Conservation (phyloP, 37 sponge, comb jelly and placozoan genomes). For the Chondrilla cf. caribensis region DNA sequence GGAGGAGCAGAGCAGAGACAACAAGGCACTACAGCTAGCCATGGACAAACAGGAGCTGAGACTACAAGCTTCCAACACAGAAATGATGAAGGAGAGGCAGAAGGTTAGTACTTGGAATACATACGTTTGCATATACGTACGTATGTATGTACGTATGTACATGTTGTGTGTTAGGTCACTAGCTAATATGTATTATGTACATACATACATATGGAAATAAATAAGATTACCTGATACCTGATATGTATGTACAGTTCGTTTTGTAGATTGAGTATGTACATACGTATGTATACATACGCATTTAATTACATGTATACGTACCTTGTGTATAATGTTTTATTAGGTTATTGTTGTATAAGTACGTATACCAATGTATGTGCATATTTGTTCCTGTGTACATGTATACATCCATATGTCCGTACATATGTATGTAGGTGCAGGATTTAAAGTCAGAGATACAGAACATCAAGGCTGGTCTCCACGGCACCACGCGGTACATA, state of each 20-base stretch:
- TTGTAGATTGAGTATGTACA: neutral
- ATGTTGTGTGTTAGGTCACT: no score
- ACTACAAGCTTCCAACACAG: slow-evolving; percentile 82
- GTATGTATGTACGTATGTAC: slow-evolving; percentile 6
- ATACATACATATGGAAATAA: no score
- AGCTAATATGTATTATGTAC: no score
- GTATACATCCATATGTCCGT: no score
- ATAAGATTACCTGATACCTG: no score
- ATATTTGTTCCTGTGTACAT: no score
- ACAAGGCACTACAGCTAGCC: slow-evolving; percentile 70
- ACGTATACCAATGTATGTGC: no score
- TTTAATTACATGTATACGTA: neutral
- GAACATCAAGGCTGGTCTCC: slow-evolving; percentile 81
- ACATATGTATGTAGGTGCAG: slow-evolving; percentile 37
- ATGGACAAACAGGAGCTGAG: slow-evolving; percentile 74
- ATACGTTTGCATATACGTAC: neutral
- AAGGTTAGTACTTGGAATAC: slow-evolving; percentile 27
- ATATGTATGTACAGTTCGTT: no score
- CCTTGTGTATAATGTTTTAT: no score
- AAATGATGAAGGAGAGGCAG: slow-evolving; percentile 82
- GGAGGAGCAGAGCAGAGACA: slow-evolving; percentile 68
- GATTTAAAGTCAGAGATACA: slow-evolving; percentile 74
- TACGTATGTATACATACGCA: neutral
- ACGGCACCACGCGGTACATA: slow-evolving; percentile 75
- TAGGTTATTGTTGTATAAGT: no score